Base-by-base conservation (phyloP, 2,113 vertebrate genomes). In the Rhinoderma darwinii region DNA sequence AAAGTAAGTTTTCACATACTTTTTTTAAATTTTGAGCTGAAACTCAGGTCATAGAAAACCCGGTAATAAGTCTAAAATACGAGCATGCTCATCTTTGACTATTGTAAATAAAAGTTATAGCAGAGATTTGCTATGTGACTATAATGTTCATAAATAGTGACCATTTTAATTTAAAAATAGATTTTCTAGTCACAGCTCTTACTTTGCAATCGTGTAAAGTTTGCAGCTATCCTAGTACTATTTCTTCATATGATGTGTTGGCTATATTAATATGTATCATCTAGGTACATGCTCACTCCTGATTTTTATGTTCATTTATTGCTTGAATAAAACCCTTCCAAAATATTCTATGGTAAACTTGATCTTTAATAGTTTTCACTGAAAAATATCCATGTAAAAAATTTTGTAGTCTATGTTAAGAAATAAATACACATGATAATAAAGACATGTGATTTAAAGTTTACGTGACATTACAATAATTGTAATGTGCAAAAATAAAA, bases 1-100 rank as follows among this genome's bases (percentile, higher is more conserved):
- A 84, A 73, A 56, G 61, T 68, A 72, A 70, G 27, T 75, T 41
- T 56, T 74, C 68, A 66, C 27, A 66, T 82, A 82, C 66, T 41
- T 70, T 66, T 43, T 54, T 61, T 72, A 35, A 43, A 73, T 27
- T 74, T 84, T 74, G 27, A 27, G 32, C 39, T 84, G 68, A 74
- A 59, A 30, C 22, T 84, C 2, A 56, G 32, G 44, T 74, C 47
- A 70, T 27, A 70, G 39, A 50, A 70, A 50, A 14, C 32, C 27
- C 18, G 50, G 41, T 79, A 12, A 56, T 79, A 80, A n/a, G 35
- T 80, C 51, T 59, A 32, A 51, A 77, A 77, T 51, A 77, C n/a
- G n/a, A 47, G 11, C 9, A 32, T 47, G 15, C 14, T 30, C 74
- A 47, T 77, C 44, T 50, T 50, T 30, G 44, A 27, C 44, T 17